Evolutionary conservation across 2,113 vertebrate species (phyloP), one percentile per base, ranked within the genome.

Genomic region (Callipepla squamata): DNA sequence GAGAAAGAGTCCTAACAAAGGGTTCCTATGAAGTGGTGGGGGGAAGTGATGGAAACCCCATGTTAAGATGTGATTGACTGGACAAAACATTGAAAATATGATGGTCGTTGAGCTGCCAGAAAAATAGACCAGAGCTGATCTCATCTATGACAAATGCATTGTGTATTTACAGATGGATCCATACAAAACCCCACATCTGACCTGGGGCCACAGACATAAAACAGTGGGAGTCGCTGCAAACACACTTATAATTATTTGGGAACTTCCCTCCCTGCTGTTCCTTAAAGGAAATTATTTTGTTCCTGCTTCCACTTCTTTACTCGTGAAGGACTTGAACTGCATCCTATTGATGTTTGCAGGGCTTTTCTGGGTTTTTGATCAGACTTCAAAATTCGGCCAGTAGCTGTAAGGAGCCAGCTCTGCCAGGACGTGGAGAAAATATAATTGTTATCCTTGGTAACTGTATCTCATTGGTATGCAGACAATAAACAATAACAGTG

Each of bases 1-100:
- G 0, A 85, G 40, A 85, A 89, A 55, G 21, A 20, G 23, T 58
- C 38, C 45, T 85, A 91, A 82, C 72, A 91, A 90, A 88, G 62
- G 80, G 12, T 32, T 77, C 68, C 38, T 61, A 4, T 1, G 23
- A 61, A 38, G 38, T 2, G 1, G 57, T 48, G 34, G 55, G 82
- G 51, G 32, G 38, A 87, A 20, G 20, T 77, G 83, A 89, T 85
- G 69, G 76, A 86, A 95, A 61, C n/a, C 3, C 50, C 45, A 38
- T 73, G 32, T 92, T 93, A 77, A 92, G 90, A 90, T 76, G 57
- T 96, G 94, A 95, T 92, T 96, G 96, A 96, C 90, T 95, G 96
- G 90, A 87, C 87, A 94, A 94, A 96, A 93, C 93, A 94, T 94
- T 94, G 95, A 80, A 96, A 94, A 95, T 94, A 94, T 78, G 91